phyloP scores from a whole-genome alignment of 2,113 vertebrate species.

The Megatriorchis doriae region DNA sequence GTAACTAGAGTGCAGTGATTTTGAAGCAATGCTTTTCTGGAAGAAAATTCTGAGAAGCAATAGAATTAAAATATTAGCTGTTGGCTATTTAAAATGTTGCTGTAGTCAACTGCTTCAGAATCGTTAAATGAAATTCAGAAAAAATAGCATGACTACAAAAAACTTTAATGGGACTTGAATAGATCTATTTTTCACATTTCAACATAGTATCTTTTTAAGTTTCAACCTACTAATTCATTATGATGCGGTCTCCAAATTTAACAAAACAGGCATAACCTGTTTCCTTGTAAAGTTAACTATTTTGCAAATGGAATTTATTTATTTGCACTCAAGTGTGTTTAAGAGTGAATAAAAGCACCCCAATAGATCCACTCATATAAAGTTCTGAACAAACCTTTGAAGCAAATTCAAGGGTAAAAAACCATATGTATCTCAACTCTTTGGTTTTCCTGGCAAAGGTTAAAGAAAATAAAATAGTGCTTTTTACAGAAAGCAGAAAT shows the following conservation, averaged over 20 bases:
- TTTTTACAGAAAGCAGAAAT: neutral
- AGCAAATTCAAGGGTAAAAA: neutral
- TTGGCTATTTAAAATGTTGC: neutral
- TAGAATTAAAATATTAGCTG: neutral
- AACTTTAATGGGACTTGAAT: neutral
- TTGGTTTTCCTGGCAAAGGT: neutral
- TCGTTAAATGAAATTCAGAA: neutral
- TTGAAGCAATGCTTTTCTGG: neutral
- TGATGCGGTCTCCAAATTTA: neutral
- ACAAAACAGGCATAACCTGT: neutral
- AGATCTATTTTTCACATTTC: neutral
- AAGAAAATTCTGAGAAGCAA: neutral
- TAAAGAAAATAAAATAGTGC: neutral
- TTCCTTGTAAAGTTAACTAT: neutral
- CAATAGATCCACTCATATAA: neutral
- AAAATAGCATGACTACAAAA: neutral
- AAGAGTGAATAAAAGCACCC: neutral
- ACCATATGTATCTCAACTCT: neutral
- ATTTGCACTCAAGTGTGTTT: neutral
- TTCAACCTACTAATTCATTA: neutral
- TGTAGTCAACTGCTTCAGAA: neutral
- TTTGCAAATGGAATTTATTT: neutral
- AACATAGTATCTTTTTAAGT: neutral
- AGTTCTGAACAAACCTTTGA: neutral
- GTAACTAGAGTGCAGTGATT: neutral